Percentiles rank a stretch among this genome's conserved stretches.
phyloP scores from a whole-genome alignment of 2,888 invertebrate species.

The Ormyrus nitidulus region DNA sequence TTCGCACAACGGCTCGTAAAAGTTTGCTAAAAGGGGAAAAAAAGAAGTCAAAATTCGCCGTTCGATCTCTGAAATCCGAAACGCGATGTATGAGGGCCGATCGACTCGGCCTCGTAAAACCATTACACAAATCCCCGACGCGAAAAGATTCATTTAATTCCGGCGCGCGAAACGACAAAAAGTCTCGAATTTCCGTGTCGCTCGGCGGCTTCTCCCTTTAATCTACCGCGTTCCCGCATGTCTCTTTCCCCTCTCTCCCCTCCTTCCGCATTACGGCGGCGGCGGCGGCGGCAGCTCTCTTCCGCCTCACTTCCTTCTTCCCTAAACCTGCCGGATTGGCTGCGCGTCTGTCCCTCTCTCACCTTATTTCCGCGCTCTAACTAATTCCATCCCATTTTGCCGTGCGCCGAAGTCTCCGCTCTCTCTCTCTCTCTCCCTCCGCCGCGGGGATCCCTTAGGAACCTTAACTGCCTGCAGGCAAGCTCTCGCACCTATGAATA shows the following conservation, averaged over 20 bases:
- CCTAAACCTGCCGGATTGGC: conserved; percentile 18
- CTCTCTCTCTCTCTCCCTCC: neutral
- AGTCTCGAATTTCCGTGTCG: conserved; percentile 29
- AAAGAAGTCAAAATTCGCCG: too few species aligned
- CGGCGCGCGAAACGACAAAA: neutral
- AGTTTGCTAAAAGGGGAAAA: too few species aligned
- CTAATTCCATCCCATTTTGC: conserved; percentile 51
- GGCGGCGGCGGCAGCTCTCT: conserved; percentile 14
- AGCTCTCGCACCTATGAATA: conserved; percentile 31
- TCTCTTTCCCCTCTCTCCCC: conserved; percentile 4
- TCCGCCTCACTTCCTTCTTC: conserved; percentile 45
- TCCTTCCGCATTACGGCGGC: conserved; percentile 21
- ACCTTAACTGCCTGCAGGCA: conserved; percentile 23
- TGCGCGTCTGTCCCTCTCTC: conserved; percentile 24
- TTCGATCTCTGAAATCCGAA: too few species aligned
- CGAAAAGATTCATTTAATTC: conserved; percentile 8
- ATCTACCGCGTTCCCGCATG: neutral
- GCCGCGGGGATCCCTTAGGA: neutral
- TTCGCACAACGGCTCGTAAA: too few species aligned
- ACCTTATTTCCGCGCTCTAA: conserved; percentile 53
- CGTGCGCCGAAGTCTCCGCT: neutral
- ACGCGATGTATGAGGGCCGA: too few species aligned
- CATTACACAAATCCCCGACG: neutral
- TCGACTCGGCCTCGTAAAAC: neutral
- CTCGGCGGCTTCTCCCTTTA: conserved; percentile 34